Base-by-base conservation (phyloP, 2,888 invertebrate species). In the Polydrusus tereticollis region DNA sequence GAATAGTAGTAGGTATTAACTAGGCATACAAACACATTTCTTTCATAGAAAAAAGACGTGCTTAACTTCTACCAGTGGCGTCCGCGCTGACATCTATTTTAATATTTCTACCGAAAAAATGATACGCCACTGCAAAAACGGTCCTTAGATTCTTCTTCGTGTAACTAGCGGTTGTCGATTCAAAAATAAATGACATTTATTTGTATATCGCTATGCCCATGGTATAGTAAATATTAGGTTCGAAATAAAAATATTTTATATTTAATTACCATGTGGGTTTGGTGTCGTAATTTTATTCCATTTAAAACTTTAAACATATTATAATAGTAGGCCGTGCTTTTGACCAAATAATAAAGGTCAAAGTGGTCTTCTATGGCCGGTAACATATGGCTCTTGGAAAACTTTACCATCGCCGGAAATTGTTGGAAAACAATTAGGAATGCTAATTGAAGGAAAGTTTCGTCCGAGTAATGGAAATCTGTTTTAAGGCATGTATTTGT, bases 361-460 rank as follows among this genome's bases (percentile, higher is more conserved):
- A 1, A 26, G 16, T 20, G 50, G 50, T 14, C 8, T 50, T 50
- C n/a, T 14, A 5, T 14, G 10, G 2, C 0, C 43, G 14, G 41
- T 26, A 59, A 59, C 59, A 43, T 43, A 41, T 26, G 59, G 59
- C 43, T 23, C 26, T 8, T 43, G 43, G 57, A 10, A 59, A 59
- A 59, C 59, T 59, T 59, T 41, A 20, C 26, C 43, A 38, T 43
- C 8, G 21, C 10, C 59, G 26, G 43, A 43, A 59, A 59, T 59
- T 59, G 41, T 43, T 59, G 12, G 59, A 59, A 59, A 59, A 59
- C 43, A 59, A 43, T 59, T 59, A 43, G 41, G 29, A 55, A 55
- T 29, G 52, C 26, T 33, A 55, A 55, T 55, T 29, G 16, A 6
- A 18, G n/a, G 2, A 55, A 52, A 55, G 10, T 10, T 47, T n/a